Conservation (phyloP, 2,888 invertebrate genomes). For the Microdon myrmicae region DNA sequence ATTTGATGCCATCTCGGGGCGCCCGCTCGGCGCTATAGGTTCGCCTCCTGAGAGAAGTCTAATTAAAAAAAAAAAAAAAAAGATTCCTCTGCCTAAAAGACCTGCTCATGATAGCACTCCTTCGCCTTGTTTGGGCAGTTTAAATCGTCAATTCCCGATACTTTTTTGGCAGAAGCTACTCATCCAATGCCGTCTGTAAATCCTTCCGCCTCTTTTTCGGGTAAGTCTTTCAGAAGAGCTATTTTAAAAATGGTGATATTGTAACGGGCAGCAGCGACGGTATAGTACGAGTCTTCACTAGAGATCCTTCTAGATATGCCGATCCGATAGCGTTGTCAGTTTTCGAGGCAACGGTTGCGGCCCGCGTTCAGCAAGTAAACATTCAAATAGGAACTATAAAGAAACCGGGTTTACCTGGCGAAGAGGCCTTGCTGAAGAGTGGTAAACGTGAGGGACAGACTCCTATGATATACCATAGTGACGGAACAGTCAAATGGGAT, state of each 20-base stretch:
- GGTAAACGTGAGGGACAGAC: slow-evolving; percentile 85
- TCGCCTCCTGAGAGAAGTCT: too few relatives aligned
- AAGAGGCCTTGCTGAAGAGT: slow-evolving; percentile 78
- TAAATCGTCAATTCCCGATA: too few relatives aligned
- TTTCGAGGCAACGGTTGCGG: slow-evolving; percentile 80
- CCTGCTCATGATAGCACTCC: too few relatives aligned
- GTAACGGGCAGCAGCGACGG: slow-evolving; percentile 91
- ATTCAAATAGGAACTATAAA: slow-evolving; percentile 87
- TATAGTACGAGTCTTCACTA: slow-evolving; percentile 84
- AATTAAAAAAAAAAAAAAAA: too few relatives aligned
- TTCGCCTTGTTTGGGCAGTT: too few relatives aligned
- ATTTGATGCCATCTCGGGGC: too few relatives aligned
- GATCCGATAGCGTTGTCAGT: slow-evolving; percentile 71
- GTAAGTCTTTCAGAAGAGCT: too few relatives aligned
- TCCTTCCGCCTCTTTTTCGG: slow-evolving; percentile 82
- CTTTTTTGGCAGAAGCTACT: too few relatives aligned
- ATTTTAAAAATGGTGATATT: slow-evolving; percentile 87
- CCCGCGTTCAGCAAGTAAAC: slow-evolving; percentile 71
- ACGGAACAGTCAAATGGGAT: slow-evolving; percentile 82
- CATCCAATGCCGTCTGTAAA: slow-evolving; percentile 89
- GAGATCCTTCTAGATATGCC: slow-evolving; percentile 77
- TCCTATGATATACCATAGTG: slow-evolving; percentile 80
- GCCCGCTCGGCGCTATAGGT: too few relatives aligned
- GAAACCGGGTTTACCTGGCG: slow-evolving; percentile 84
- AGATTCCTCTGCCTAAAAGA: too few relatives aligned